These are phyloP conservation scores for Ibycter americanus DNA, from an alignment of 2,797 vertebrate genomes.

Conservation along the genomic window DNA sequence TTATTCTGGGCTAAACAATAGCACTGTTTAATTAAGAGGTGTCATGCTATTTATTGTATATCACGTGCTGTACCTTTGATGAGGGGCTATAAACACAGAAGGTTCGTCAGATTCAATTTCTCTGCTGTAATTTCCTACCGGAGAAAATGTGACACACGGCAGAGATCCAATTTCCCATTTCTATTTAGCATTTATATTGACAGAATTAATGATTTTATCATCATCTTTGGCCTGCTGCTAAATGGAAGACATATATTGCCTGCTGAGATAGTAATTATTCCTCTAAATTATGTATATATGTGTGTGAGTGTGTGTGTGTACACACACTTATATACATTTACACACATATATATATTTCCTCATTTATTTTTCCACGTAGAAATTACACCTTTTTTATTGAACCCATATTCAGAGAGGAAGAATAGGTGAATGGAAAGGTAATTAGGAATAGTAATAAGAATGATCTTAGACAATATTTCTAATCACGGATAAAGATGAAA, in stretches of 20 bases:
- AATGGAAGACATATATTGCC: conserved; percentile 62
- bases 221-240: conserved; percentile 67
- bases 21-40: conserved; percentile 78
- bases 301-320: neutral
- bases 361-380: neutral
- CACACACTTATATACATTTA: neutral
- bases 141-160: conserved; percentile 70
- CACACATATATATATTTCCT: neutral
- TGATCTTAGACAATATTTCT: neutral
- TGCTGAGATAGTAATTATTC: conserved; percentile 39
- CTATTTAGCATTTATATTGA: conserved; percentile 86
- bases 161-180: conserved; percentile 76
- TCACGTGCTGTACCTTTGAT: conserved; percentile 64
- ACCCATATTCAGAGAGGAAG: neutral
- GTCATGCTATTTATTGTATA: conserved; percentile 72
- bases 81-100: conserved; percentile 60
- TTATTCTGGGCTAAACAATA: conserved; percentile 69
- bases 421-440: neutral
- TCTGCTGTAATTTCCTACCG: conserved; percentile 72
- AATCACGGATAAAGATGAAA: conserved; percentile 14
- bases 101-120: conserved; percentile 73
- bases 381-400: conserved; percentile 14
- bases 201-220: conserved; percentile 79
- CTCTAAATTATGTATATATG: neutral
- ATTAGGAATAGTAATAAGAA: conserved; percentile 1